Percentiles rank a stretch among this genome's conserved stretches.
Conservation (phyloP, 2,797 vertebrate species). For the Micromesistius poutassou region DNA sequence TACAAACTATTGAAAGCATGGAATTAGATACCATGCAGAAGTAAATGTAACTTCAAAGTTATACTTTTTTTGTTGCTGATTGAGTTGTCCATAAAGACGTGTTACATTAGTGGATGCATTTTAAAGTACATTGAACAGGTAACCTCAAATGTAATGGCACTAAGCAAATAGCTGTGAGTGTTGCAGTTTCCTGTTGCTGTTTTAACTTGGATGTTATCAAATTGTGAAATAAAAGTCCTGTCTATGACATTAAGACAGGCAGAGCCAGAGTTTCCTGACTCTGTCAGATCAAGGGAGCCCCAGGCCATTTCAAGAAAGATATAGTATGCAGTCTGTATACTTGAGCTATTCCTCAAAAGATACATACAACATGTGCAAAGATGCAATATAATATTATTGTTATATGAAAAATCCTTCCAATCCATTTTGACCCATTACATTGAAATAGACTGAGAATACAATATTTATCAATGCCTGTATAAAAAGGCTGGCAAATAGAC, state of each 20-base stretch:
- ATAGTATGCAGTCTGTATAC: conserved; percentile 20
- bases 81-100: not conserved
- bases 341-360: conserved; percentile 34
- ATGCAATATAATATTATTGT: conserved; percentile 59
- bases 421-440: conserved; percentile 59
- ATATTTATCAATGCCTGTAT: conserved; percentile 41
- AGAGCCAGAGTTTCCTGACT: not conserved
- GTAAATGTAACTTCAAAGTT: not conserved
- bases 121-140: not conserved
- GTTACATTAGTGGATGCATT: not conserved
- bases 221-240: not conserved
- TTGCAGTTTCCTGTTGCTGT: conserved; percentile 4
- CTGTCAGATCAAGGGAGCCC: not conserved
- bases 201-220: not conserved
- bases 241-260: not conserved
- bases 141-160: not conserved
- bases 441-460: conserved; percentile 63
- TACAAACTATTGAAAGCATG: not conserved
- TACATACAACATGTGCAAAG: conserved; percentile 70
- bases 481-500: conserved; percentile 51
- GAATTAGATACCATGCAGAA: conserved; percentile 3
- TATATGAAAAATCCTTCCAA: conserved; percentile 46
- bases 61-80: not conserved
- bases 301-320: not conserved
- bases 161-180: conserved; percentile 13